These are phyloP conservation scores for Bombus confusus DNA, from an alignment of 1,140 invertebrate species.

Conservation along the genomic window DNA sequence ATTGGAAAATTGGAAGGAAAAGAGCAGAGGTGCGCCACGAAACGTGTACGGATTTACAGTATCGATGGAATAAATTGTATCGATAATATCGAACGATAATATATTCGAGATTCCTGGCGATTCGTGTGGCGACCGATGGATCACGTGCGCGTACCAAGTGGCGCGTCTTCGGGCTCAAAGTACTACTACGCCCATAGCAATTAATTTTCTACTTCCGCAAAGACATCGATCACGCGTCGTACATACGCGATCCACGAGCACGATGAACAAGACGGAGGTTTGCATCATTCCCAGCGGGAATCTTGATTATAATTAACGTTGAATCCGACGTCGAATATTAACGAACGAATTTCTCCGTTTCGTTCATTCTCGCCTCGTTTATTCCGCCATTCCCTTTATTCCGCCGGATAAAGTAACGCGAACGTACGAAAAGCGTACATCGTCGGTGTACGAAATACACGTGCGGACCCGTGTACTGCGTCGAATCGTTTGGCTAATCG, in stretches of 20 bases:
- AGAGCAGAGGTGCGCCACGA: not conserved
- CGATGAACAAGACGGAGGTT: slow-evolving; percentile 69
- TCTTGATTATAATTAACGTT: slow-evolving; percentile 76
- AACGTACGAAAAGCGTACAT: too few relatives aligned
- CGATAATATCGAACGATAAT: slow-evolving; percentile 54
- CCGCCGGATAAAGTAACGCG: too few relatives aligned
- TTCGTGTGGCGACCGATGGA: not conserved
- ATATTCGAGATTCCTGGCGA: slow-evolving; percentile 43
- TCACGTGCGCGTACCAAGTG: slow-evolving; percentile 29
- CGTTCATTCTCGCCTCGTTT: not conserved
- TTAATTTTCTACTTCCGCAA: slow-evolving; percentile 78
- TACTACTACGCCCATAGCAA: slow-evolving; percentile 69
- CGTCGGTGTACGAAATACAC: accelerated
- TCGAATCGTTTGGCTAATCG: too few relatives aligned
- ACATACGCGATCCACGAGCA: slow-evolving; percentile 49
- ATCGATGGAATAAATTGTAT: slow-evolving; percentile 38
- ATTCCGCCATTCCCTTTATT: not conserved
- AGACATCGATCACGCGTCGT: slow-evolving; percentile 73
- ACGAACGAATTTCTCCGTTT: not conserved
- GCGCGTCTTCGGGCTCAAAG: slow-evolving; percentile 33
- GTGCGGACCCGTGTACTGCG: too few relatives aligned
- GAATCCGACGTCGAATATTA: not conserved
- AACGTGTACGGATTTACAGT: not conserved
- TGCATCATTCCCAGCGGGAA: slow-evolving; percentile 66
- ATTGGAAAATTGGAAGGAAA: not conserved